Evolutionary conservation across 92 coral and sea anemone genomes (phyloP).

Genomic region (Heliopora coerulea): DNA sequence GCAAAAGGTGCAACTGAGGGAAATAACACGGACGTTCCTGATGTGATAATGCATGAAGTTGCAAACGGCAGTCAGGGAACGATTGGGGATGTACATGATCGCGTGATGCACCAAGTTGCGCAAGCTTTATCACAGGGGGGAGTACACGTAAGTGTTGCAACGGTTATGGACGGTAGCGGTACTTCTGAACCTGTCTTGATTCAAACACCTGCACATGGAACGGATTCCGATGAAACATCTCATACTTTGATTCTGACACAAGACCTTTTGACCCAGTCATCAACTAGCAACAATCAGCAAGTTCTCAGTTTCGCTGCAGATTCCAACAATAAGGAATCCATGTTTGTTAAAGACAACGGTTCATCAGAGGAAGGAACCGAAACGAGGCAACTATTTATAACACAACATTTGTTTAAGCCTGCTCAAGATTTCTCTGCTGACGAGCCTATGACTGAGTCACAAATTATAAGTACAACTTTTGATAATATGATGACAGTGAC

Average conservation of each 20-base stretch:
- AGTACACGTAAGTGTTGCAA: constrained; percentile 17
- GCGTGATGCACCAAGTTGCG: constrained; percentile 21
- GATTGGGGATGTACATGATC: background rate
- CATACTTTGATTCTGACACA: constrained; percentile 35
- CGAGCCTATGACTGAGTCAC: background rate
- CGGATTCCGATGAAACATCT: constrained; percentile 17
- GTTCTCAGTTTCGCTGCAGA: constrained; percentile 2
- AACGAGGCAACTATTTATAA: constrained; percentile 19
- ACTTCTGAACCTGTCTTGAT: constrained; percentile 12
- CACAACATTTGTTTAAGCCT: constrained; percentile 2
- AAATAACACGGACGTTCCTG: constrained; percentile 2
- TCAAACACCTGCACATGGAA: background rate
- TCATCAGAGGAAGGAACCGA: background rate
- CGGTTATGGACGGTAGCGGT: constrained; percentile 17
- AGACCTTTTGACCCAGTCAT: background rate
- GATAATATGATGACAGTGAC: background rate
- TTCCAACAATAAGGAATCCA: background rate
- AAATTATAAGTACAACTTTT: background rate
- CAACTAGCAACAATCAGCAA: background rate
- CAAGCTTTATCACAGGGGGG: constrained; percentile 23
- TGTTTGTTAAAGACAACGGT: background rate
- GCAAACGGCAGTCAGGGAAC: constrained; percentile 2
- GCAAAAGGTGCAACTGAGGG: background rate
- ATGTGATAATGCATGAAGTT: constrained; percentile 1
- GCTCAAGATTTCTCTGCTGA: background rate